phyloP scores from a whole-genome alignment of 2,797 vertebrate species.

The Triplophysa bombifrons region DNA sequence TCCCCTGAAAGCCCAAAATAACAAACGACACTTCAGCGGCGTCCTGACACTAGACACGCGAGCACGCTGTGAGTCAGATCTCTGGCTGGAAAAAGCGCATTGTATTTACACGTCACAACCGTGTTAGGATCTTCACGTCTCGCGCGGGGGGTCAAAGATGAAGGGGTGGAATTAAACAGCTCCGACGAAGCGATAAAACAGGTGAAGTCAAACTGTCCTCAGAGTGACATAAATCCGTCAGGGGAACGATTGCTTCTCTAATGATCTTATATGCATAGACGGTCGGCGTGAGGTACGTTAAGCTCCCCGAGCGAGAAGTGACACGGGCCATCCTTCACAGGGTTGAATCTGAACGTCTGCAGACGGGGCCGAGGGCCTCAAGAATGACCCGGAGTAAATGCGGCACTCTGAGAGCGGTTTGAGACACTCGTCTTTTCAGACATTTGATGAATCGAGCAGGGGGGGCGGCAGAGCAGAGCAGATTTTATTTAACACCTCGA shows the following conservation, averaged over 20 bases:
- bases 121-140: constrained; percentile 44
- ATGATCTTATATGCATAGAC: constrained; percentile 99
- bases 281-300: constrained; percentile 96
- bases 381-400: constrained; percentile 80
- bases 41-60: constrained; percentile 33
- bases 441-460: constrained; percentile 96
- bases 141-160: no score
- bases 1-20: constrained; percentile 51
- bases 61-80: neutral
- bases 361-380: constrained; percentile 90
- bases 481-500: constrained; percentile 97
- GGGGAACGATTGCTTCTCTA: constrained; percentile 96
- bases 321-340: constrained; percentile 66
- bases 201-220: constrained; percentile 99
- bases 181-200: constrained; percentile 99
- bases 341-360: constrained; percentile 87
- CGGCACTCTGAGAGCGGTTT: constrained; percentile 69
- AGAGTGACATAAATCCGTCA: constrained; percentile 99
- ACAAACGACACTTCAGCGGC: constrained; percentile 17
- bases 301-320: constrained; percentile 87
- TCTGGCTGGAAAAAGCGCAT: constrained; percentile 44
- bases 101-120: constrained; percentile 84
- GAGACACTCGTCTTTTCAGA: constrained; percentile 90
- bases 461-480: constrained; percentile 90
- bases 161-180: constrained; percentile 98